These are phyloP conservation scores for Hyles euphorbiae DNA, from an alignment of 1,140 invertebrate species.

Conservation along the genomic window DNA sequence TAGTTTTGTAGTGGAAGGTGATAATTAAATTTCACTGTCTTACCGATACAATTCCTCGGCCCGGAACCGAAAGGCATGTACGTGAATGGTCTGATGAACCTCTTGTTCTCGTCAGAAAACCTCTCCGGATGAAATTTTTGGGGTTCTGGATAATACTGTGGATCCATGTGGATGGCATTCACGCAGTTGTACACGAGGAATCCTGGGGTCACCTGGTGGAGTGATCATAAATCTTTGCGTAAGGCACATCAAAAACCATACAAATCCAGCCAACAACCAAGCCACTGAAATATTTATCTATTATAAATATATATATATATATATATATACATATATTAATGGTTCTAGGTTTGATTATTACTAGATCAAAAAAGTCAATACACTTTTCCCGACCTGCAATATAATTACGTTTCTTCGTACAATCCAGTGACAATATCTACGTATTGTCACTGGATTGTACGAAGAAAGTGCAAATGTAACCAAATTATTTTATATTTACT, in stretches of 20 bases:
- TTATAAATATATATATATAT: too few relatives aligned
- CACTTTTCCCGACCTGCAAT: background rate
- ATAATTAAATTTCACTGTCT: background rate
- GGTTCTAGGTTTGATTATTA: background rate
- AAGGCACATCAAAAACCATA: background rate
- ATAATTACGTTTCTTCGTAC: too few relatives aligned
- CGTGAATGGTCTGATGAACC: conserved; percentile 69
- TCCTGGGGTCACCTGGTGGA: conserved; percentile 27
- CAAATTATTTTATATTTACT: conserved; percentile 18
- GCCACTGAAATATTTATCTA: background rate
- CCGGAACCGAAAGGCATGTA: conserved; percentile 80
- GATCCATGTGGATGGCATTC: conserved; percentile 75
- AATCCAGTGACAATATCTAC: too few relatives aligned
- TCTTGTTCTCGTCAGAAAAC: conserved; percentile 76
- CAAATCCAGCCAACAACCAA: background rate
- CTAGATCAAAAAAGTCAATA: background rate
- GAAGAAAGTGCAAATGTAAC: too few relatives aligned
- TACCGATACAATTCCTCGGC: conserved; percentile 74
- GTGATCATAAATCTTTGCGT: background rate
- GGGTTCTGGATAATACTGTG: conserved; percentile 75
- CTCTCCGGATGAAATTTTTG: conserved; percentile 77
- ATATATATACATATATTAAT: too few relatives aligned
- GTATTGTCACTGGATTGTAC: too few relatives aligned
- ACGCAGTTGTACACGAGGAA: conserved; percentile 44
- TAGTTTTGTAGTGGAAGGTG: background rate